These are phyloP conservation scores for Drosophila birchii DNA, from an alignment of 2,888 invertebrate genomes.

Conservation along the genomic window DNA sequence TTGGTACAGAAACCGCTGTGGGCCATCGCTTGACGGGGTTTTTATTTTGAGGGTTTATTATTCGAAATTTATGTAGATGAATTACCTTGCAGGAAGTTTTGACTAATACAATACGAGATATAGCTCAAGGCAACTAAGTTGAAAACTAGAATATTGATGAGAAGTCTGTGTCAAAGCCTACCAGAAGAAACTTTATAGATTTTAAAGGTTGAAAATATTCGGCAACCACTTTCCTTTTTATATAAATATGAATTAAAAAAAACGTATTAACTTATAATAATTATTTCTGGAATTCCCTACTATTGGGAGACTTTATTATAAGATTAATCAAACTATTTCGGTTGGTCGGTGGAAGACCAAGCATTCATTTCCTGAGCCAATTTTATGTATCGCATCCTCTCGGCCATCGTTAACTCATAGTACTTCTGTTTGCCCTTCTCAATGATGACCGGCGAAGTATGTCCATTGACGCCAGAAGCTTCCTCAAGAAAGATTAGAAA, in stretches of 20 bases:
- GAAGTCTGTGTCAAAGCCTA: slow-evolving; percentile 14
- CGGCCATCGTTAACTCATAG: slow-evolving; percentile 6
- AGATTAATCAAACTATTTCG: no score
- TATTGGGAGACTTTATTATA: not conserved
- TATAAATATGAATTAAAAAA: not conserved
- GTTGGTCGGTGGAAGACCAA: not conserved
- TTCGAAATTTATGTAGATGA: not conserved
- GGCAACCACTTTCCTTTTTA: no score
- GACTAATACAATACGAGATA: not conserved
- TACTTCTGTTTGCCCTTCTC: slow-evolving; percentile 1
- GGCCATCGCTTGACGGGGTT: slow-evolving; percentile 33
- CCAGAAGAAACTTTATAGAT: not conserved
- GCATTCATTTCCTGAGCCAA: not conserved
- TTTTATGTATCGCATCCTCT: slow-evolving; percentile 30
- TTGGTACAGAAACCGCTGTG: slow-evolving; percentile 45
- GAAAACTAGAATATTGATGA: not conserved
- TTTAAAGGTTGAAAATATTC: no score
- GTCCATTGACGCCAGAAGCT: not conserved
- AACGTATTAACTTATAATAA: not conserved
- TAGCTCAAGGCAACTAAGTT: not conserved
- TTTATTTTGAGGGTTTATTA: not conserved
- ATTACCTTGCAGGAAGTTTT: not conserved
- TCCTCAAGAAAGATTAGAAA: slow-evolving; percentile 25
- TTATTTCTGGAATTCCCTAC: not conserved
- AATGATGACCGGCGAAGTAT: not conserved